phyloP scores from a whole-genome alignment of 2,888 invertebrate genomes.

The Gasteruption jaculator region DNA sequence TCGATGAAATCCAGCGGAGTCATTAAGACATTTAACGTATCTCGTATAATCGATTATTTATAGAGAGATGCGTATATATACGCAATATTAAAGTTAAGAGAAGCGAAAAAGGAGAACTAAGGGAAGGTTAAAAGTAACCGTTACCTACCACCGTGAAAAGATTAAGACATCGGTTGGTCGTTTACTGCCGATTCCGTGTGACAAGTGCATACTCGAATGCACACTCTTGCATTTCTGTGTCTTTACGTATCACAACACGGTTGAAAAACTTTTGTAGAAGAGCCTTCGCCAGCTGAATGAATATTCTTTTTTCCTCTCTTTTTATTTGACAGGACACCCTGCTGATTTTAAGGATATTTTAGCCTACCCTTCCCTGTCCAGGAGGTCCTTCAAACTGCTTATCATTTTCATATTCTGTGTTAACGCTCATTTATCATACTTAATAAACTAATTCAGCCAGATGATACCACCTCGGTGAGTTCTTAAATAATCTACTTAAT shows the following conservation, averaged over 20 bases:
- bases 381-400: conserved; percentile 26
- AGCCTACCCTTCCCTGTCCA: conserved; percentile 22
- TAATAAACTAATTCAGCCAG: conserved; percentile 30
- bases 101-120: conserved; percentile 20
- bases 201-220: conserved; percentile 23
- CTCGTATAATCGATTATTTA: conserved; percentile 49
- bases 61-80: no score
- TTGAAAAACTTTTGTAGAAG: conserved; percentile 26
- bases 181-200: conserved; percentile 40
- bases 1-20: no score
- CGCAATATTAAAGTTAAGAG: conserved; percentile 31
- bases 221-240: conserved; percentile 4
- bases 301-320: conserved; percentile 26
- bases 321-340: conserved; percentile 35
- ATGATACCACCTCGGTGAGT: not conserved
- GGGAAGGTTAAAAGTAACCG: conserved; percentile 6
- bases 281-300: conserved; percentile 31
- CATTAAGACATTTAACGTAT: conserved; percentile 43
- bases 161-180: conserved; percentile 41
- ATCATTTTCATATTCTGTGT: conserved; percentile 27
- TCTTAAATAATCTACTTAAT: conserved; percentile 11
- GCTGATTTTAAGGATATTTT: conserved; percentile 30
- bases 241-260: conserved; percentile 4
- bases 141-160: conserved; percentile 14
- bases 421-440: conserved; percentile 35